A percentile compares a stretch with the other conserved stretches of the same genome.
These are phyloP conservation scores for Gobionotothen gibberifrons DNA, from an alignment of 2,797 vertebrate species.

Conservation along the genomic window DNA sequence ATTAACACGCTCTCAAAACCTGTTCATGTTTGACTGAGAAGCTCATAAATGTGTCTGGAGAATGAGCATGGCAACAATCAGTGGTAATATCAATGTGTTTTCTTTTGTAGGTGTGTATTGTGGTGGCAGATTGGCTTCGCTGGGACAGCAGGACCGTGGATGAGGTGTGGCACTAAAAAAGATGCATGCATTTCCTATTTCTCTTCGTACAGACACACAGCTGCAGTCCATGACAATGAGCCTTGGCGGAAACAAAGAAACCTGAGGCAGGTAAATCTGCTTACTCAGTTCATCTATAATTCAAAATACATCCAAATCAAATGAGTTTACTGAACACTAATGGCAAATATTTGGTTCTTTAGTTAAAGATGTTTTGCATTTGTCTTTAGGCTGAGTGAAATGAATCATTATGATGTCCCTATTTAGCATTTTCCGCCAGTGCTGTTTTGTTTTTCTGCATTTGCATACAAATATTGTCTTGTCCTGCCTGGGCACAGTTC, in stretches of 20 bases:
- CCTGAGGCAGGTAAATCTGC: conserved; percentile 37
- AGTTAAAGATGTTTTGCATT: conserved; percentile 60
- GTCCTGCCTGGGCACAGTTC: conserved; percentile 56
- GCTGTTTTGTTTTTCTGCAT: conserved; percentile 57
- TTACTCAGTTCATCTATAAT: conserved; percentile 40
- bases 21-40: conserved; percentile 55
- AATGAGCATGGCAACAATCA: conserved; percentile 18
- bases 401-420: conserved; percentile 40
- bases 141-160: conserved; percentile 32
- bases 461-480: conserved; percentile 67
- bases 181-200: conserved; percentile 15
- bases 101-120: conserved; percentile 19
- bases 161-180: conserved; percentile 38
- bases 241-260: conserved; percentile 10
- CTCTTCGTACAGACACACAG: conserved; percentile 23
- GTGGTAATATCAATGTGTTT: conserved; percentile 3
- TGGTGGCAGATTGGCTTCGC: conserved; percentile 38
- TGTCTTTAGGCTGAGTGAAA: conserved; percentile 48
- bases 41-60: conserved; percentile 35
- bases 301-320: conserved; percentile 67
- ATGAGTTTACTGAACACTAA: conserved; percentile 55
- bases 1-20: conserved; percentile 20
- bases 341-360: conserved; percentile 68
- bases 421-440: conserved; percentile 56
- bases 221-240: conserved; percentile 38